phyloP scores from a whole-genome alignment of 2,113 vertebrate genomes.

The Salvator merianae region DNA sequence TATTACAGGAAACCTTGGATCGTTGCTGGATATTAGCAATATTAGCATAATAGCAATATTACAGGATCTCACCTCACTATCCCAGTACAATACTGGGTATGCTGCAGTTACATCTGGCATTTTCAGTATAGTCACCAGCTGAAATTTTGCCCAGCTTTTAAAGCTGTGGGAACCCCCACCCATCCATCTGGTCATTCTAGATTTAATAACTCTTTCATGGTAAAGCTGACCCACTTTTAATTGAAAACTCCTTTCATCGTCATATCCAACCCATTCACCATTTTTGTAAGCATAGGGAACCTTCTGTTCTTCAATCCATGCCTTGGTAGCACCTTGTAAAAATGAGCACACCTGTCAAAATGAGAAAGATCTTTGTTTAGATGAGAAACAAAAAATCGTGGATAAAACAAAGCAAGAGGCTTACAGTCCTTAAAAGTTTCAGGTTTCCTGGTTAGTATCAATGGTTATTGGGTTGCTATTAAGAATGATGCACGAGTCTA shows the following conservation, averaged over 20 bases:
- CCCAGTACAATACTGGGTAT: too few species aligned
- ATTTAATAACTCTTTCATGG: background rate
- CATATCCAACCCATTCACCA: slow-evolving; percentile 70
- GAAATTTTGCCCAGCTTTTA: too few species aligned
- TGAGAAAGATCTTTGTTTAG: background rate
- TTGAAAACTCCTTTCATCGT: slow-evolving; percentile 71
- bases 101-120: too few species aligned
- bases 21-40: too few species aligned
- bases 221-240: slow-evolving; percentile 59
- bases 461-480: background rate
- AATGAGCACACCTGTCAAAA: slow-evolving; percentile 70
- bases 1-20: too few species aligned
- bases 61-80: too few species aligned
- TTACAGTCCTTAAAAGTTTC: background rate
- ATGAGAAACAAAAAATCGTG: background rate
- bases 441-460: background rate
- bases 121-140: too few species aligned
- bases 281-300: slow-evolving; percentile 70
- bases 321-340: slow-evolving; percentile 67
- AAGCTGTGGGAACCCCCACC: too few species aligned
- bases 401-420: background rate
- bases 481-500: background rate
- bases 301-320: slow-evolving; percentile 65
- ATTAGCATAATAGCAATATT: too few species aligned
- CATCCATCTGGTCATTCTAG: too few species aligned